phyloP scores from a whole-genome alignment of 2,888 invertebrate genomes.

The Alentia gelatinosa region DNA sequence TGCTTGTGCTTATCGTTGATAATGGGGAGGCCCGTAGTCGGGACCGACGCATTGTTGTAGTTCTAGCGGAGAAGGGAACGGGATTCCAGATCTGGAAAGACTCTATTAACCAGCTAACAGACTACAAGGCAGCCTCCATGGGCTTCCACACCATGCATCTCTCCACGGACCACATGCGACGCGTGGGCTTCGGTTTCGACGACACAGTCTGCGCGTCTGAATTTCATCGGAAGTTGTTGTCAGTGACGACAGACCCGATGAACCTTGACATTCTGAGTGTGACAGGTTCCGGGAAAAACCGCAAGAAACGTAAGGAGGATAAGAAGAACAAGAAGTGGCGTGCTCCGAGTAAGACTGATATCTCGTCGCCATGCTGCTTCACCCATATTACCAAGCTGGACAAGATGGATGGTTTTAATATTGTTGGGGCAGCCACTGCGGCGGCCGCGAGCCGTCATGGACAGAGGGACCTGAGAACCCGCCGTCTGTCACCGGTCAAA shows the following conservation, averaged over 20 bases:
- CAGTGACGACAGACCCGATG: slow-evolving; percentile 86
- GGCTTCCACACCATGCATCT: slow-evolving; percentile 90
- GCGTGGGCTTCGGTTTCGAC: slow-evolving; percentile 91
- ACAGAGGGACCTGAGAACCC: slow-evolving; percentile 38
- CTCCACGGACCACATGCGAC: slow-evolving; percentile 88
- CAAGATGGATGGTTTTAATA: slow-evolving; percentile 64
- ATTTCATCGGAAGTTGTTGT: slow-evolving; percentile 83
- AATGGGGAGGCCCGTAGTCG: slow-evolving; percentile 86
- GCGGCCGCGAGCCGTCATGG: background rate
- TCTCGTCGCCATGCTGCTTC: slow-evolving; percentile 92
- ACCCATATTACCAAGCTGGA: slow-evolving; percentile 91
- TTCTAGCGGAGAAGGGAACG: slow-evolving; percentile 89
- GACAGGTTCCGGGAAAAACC: slow-evolving; percentile 78
- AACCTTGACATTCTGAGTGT: slow-evolving; percentile 88
- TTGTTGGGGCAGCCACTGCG: slow-evolving; percentile 45
- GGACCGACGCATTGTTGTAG: slow-evolving; percentile 83
- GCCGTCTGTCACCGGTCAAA: slow-evolving; percentile 42
- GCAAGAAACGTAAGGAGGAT: slow-evolving; percentile 74
- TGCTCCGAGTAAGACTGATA: slow-evolving; percentile 89
- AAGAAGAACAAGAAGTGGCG: slow-evolving; percentile 80
- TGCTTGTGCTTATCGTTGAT: slow-evolving; percentile 89
- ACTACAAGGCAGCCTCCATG: slow-evolving; percentile 85
- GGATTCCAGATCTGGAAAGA: slow-evolving; percentile 91
- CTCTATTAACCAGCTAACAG: slow-evolving; percentile 89
- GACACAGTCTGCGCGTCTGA: slow-evolving; percentile 87